Conservation (phyloP, 2,797 vertebrate species). For the Sebastes steindachneri region DNA sequence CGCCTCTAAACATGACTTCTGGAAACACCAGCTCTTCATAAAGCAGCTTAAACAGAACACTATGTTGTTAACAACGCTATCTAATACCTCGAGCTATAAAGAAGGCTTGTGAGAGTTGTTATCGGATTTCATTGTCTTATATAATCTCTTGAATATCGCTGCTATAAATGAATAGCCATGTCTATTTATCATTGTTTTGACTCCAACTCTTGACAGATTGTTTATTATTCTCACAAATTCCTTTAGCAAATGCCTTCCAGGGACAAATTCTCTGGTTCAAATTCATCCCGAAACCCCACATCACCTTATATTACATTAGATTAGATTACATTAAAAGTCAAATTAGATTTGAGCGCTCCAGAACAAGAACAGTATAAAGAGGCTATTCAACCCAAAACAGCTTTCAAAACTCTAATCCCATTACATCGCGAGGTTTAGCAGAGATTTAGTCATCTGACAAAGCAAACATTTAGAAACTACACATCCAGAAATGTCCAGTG, state of each 20-base stretch:
- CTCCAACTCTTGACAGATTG: not conserved
- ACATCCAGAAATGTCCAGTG: not conserved
- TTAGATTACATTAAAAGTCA: not conserved
- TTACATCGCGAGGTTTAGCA: not conserved
- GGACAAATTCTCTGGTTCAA: slow-evolving; percentile 5
- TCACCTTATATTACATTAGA: slow-evolving; percentile 19
- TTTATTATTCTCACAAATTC: not conserved
- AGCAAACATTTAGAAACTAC: slow-evolving; percentile 6
- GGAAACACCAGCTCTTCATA: slow-evolving; percentile 27
- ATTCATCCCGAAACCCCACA: not conserved
- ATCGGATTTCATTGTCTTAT: not conserved
- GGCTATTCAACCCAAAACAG: not conserved
- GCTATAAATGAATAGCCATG: not conserved
- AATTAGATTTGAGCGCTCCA: slow-evolving; percentile 22
- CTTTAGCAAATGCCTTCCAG: not conserved
- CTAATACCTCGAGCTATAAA: not conserved
- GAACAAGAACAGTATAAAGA: not conserved
- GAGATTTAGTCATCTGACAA: not conserved
- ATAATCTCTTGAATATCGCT: not conserved
- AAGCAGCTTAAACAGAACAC: slow-evolving; percentile 9
- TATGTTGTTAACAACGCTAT: slow-evolving; percentile 1
- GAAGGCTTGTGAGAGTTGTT: not conserved
- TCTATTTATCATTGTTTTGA: not conserved
- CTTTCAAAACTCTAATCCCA: slow-evolving; percentile 8
- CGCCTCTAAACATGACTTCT: slow-evolving; percentile 18